Evolutionary conservation across 1,140 invertebrate genomes (phyloP).

Genomic region (Rhizoglyphus robini): DNA sequence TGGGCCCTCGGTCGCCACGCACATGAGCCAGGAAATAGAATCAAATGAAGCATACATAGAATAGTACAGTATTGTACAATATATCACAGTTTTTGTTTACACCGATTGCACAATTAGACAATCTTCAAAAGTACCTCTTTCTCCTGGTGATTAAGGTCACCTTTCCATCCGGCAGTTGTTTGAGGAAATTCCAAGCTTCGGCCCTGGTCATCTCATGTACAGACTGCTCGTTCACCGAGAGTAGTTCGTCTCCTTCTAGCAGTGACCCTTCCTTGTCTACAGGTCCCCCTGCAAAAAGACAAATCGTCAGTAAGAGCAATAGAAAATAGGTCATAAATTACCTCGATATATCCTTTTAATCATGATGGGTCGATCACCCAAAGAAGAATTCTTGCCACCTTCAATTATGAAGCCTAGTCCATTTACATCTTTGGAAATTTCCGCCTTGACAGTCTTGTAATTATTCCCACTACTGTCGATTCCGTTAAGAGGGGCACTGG

Average conservation of each 20-base stretch:
- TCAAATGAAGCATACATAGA: too few species aligned
- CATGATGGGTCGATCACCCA: slow-evolving; percentile 56
- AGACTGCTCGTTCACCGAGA: slow-evolving; percentile 62
- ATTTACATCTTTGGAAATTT: slow-evolving; percentile 66
- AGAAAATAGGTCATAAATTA: slow-evolving; percentile 4
- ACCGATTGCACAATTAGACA: too few species aligned
- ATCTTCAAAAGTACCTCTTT: slow-evolving; percentile 15
- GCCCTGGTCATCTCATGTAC: slow-evolving; percentile 69
- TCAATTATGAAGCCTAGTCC: slow-evolving; percentile 83
- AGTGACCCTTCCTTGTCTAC: slow-evolving; percentile 72
- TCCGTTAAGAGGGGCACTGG: too few species aligned
- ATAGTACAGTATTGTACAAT: too few species aligned
- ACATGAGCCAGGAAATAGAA: too few species aligned
- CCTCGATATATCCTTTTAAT: slow-evolving; percentile 29
- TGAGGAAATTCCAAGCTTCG: slow-evolving; percentile 83
- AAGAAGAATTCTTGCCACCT: slow-evolving; percentile 72
- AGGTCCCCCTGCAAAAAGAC: slow-evolving; percentile 54
- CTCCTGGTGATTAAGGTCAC: slow-evolving; percentile 16
- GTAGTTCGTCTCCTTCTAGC: slow-evolving; percentile 67
- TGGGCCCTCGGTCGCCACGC: too few species aligned
- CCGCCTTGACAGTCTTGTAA: slow-evolving; percentile 34
- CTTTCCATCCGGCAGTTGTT: slow-evolving; percentile 63
- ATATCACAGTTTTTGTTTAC: too few species aligned
- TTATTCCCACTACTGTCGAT: slow-evolving; percentile 3
- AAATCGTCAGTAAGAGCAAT: neutral